These are phyloP conservation scores for Hyperoplus lanceolatus DNA, from an alignment of 2,797 vertebrate genomes.

Conservation along the genomic window DNA sequence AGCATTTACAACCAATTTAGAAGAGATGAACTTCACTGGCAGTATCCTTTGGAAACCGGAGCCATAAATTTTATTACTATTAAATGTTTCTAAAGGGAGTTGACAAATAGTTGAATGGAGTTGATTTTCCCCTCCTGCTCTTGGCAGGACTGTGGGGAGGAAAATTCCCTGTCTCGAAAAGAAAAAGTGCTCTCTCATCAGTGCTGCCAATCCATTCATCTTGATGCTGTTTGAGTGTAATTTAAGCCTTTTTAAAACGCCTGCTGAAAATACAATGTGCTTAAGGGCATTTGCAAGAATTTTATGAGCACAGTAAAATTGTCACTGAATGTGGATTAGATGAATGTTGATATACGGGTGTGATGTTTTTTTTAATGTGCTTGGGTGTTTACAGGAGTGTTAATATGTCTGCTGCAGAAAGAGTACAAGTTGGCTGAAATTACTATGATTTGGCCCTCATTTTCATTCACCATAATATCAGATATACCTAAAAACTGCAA, in stretches of 20 bases:
- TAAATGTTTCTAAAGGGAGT: conserved; percentile 98
- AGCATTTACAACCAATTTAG: conserved; percentile 90
- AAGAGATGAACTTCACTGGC: conserved; percentile 90
- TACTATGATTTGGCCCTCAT: conserved; percentile 22
- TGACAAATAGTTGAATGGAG: conserved; percentile 97
- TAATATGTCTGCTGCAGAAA: conserved; percentile 70
- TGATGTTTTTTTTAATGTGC: conserved; percentile 70
- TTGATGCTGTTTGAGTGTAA: conserved; percentile 90
- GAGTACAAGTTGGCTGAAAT: conserved; percentile 48
- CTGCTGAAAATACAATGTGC: conserved; percentile 92
- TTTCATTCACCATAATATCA: conserved; percentile 43
- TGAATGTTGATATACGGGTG: conserved; percentile 78
- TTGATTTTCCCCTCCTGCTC: conserved; percentile 88
- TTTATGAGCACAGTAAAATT: conserved; percentile 96
- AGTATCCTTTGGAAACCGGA: conserved; percentile 92
- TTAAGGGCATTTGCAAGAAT: conserved; percentile 90
- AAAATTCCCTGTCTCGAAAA: conserved; percentile 88
- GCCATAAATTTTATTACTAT: conserved; percentile 96
- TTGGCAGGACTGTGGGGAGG: conserved; percentile 88
- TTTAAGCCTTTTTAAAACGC: conserved; percentile 91
- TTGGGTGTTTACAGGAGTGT: conserved; percentile 75
- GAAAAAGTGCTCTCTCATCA: conserved; percentile 83
- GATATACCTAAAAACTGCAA: conserved; percentile 20
- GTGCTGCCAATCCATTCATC: conserved; percentile 90
- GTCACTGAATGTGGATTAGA: conserved; percentile 91